Evolutionary conservation across 2,113 vertebrate genomes (phyloP).

Genomic region (Romanogobio albipinnatus): DNA sequence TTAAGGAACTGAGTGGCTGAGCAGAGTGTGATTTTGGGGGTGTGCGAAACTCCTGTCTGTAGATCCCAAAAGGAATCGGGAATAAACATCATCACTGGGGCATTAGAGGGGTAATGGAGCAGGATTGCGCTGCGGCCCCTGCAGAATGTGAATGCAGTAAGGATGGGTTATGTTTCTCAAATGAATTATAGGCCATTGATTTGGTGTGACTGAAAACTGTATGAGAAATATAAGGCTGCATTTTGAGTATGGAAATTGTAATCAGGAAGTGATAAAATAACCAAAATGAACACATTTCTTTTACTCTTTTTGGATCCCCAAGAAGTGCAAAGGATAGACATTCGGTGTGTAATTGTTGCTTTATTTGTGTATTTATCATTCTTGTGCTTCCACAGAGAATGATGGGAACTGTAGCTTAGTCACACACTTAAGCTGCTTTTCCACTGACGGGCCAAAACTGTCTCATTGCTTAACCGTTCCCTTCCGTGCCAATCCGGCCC

Average conservation of each 20-base stretch:
- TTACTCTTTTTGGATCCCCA: background rate
- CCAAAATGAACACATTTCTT: background rate
- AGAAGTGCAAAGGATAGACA: background rate
- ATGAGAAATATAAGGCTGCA: background rate
- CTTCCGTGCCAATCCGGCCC: too few relatives aligned
- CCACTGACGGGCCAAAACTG: too few relatives aligned
- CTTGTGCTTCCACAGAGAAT: background rate
- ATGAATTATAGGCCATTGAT: background rate
- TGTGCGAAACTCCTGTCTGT: constrained; percentile 10
- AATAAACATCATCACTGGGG: constrained; percentile 20
- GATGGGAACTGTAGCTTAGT: background rate
- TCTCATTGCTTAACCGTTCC: too few relatives aligned
- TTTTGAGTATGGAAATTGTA: background rate
- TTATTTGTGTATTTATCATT: background rate
- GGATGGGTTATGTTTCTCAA: background rate
- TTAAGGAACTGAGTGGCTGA: background rate
- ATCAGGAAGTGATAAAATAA: background rate
- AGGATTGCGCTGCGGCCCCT: background rate
- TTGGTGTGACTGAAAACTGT: background rate
- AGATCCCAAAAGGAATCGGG: constrained; percentile 1
- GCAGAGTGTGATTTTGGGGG: background rate
- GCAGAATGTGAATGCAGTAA: background rate
- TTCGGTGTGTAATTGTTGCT: background rate
- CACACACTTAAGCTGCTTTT: background rate
- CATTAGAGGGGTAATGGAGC: constrained; percentile 32